These are phyloP conservation scores for Sturnira hondurensis DNA, from an alignment of 2,113 vertebrate genomes.

Conservation along the genomic window DNA sequence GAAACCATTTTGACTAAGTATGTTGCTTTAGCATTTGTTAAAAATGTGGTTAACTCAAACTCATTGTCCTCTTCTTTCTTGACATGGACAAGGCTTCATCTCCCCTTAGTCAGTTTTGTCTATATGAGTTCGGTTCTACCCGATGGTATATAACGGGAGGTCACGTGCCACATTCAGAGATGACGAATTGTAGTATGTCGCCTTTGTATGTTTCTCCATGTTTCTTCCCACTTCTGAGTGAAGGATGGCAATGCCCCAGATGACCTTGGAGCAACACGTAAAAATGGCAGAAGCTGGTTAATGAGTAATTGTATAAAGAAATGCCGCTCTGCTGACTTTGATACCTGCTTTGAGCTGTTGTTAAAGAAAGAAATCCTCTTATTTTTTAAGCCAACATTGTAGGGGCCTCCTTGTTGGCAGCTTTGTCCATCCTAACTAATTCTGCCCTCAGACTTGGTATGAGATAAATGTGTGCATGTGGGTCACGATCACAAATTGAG, in stretches of 20 bases:
- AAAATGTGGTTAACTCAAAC: background rate
- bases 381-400: background rate
- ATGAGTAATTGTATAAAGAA: background rate
- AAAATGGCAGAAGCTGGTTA: background rate
- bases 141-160: background rate
- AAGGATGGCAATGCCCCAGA: background rate
- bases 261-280: background rate
- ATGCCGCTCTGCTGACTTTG: background rate
- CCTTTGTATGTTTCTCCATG: background rate
- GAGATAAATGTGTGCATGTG: background rate
- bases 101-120: background rate
- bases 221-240: background rate
- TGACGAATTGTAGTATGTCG: background rate
- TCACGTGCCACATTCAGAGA: background rate
- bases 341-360: background rate
- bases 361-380: background rate
- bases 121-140: background rate
- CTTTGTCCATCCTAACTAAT: background rate
- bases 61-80: background rate
- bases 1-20: background rate
- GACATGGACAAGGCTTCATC: background rate
- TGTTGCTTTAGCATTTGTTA: background rate
- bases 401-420: background rate
- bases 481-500: background rate
- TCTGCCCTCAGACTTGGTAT: background rate